phyloP scores from a whole-genome alignment of 2,888 invertebrate genomes.

The Leucophenga maculata region DNA sequence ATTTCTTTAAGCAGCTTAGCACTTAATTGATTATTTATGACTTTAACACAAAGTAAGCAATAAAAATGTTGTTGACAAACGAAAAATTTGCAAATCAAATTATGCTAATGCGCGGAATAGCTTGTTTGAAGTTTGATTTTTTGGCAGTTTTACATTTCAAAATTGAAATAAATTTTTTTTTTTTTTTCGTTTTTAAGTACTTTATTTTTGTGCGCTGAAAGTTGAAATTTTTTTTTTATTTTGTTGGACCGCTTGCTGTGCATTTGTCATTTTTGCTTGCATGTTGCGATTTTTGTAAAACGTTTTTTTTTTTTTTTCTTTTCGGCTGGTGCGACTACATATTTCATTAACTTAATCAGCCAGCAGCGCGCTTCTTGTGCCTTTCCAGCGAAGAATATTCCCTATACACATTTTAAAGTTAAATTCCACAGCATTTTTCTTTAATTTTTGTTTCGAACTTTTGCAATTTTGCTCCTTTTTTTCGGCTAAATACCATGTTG shows the following conservation, averaged over 20 bases:
- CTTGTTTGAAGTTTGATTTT: constrained; percentile 38
- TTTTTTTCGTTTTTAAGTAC: constrained; percentile 17
- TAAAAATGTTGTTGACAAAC: constrained; percentile 19
- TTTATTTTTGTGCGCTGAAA: neutral
- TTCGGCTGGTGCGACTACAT: constrained; percentile 30
- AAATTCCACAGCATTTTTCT: constrained; percentile 43
- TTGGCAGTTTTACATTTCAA: constrained; percentile 1
- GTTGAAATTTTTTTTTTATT: too few relatives aligned
- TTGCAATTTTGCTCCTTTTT: constrained; percentile 35
- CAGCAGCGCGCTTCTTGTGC: constrained; percentile 8
- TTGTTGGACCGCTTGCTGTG: constrained; percentile 55
- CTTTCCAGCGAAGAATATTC: constrained; percentile 32
- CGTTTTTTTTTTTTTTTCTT: too few relatives aligned
- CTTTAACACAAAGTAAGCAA: constrained; percentile 4
- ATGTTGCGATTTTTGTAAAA: constrained; percentile 30
- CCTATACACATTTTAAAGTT: constrained; percentile 39
- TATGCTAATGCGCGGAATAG: constrained; percentile 57
- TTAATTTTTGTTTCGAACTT: constrained; percentile 19
- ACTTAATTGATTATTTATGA: constrained; percentile 61
- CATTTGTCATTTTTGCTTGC: constrained; percentile 53
- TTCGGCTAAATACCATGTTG: constrained; percentile 66
- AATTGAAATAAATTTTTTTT: too few relatives aligned
- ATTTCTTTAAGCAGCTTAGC: constrained; percentile 41
- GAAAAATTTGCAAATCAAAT: constrained; percentile 50
- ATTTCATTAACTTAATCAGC: constrained; percentile 54